Base-by-base conservation (phyloP, 2,113 vertebrate genomes). In the Chitala chitala region DNA sequence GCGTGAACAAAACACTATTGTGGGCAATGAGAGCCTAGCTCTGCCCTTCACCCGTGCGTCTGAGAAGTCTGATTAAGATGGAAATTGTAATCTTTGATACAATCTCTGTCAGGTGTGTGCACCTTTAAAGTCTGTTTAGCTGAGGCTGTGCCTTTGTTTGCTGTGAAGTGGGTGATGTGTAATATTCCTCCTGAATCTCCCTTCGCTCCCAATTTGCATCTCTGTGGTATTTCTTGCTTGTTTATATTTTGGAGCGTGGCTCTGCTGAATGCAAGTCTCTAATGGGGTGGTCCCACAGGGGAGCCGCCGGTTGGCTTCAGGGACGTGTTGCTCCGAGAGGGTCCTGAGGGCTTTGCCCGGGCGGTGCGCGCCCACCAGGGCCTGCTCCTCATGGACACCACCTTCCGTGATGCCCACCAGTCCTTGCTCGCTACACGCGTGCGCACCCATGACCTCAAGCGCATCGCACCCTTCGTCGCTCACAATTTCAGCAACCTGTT, bases 401-500 rank as follows among this genome's bases (percentile, higher is more conserved):
- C 95, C 10, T 97, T 95, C 87, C 88, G 95, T 29, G 95, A 97
- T 1, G 95, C 95, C 53, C 95, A 97, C 87, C 95, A 97, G 85
- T 97, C 95, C 0, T 89, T 97, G 48, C 84, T 97, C 81, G 95
- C 95, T 46, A 97, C 95, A 0, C 91, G 95, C 0, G 94, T 97
- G 33, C 91, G 95, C 24, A 97, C 94, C 36, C 94, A 96, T 0
- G 95, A 97, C 84, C 92, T 97, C 26, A 96, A 96, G 77, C 88
- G 82, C 76, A 94, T 97, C 29, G 86, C 94, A 0, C 95, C 95
- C 0, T 96, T 94, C 0, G 94, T 94, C 5, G 90, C 93, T 26
- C 94, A 96, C 84, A 93, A 86, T 85, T 93, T 97, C 81, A 92
- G 17, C 86, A 91, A 86, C 36, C 94, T 97, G 64, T 96, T 89